phyloP scores from a whole-genome alignment of 1,140 invertebrate genomes.

The Tribolium castaneum region DNA sequence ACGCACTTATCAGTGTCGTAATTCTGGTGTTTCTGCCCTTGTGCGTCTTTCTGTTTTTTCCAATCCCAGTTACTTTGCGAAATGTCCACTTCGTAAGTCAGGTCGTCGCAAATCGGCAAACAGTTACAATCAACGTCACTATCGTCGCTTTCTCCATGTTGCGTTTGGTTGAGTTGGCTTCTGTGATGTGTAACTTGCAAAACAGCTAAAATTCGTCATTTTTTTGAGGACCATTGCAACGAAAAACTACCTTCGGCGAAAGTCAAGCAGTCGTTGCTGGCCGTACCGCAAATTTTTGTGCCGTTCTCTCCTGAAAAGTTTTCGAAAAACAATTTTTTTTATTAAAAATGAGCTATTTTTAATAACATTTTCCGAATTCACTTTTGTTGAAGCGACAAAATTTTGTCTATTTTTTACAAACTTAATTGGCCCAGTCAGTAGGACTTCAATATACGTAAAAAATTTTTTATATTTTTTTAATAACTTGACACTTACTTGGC shows the following conservation, averaged over 20 bases:
- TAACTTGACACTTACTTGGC: constrained; percentile 52
- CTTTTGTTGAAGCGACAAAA: no score
- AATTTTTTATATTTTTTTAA: no score
- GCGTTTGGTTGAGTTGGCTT: constrained; percentile 66
- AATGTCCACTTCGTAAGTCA: constrained; percentile 59
- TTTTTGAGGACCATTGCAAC: background rate
- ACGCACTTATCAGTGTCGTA: background rate
- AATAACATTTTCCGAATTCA: no score
- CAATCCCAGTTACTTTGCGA: constrained; percentile 67
- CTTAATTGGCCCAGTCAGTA: no score
- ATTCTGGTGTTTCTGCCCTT: constrained; percentile 50
- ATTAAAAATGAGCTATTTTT: no score
- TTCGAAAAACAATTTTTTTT: no score
- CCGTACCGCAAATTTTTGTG: constrained; percentile 36
- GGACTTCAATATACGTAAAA: no score
- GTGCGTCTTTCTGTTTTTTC: constrained; percentile 11
- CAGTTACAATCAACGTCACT: background rate
- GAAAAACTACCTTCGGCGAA: constrained; percentile 9
- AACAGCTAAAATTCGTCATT: background rate
- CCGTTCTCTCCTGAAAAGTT: constrained; percentile 35
- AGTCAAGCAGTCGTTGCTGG: constrained; percentile 52
- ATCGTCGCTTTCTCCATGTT: background rate
- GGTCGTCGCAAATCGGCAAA: constrained; percentile 65
- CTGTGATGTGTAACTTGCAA: constrained; percentile 66
- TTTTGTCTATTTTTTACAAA: no score